These are phyloP conservation scores for Lymantria monacha DNA, from an alignment of 2,888 invertebrate species.

Conservation along the genomic window DNA sequence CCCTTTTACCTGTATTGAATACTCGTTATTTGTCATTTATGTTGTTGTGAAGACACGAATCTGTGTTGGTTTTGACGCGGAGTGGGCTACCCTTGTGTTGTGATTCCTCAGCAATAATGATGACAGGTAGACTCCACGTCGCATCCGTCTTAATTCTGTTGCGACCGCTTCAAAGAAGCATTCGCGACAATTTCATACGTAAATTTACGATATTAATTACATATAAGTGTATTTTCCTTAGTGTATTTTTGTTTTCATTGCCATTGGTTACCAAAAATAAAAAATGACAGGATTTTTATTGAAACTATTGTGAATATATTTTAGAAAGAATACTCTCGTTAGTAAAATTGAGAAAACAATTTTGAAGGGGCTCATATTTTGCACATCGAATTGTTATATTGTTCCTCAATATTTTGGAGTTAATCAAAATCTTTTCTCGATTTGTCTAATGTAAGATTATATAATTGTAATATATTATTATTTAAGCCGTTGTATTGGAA, in stretches of 20 bases:
- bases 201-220: constrained; percentile 55
- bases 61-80: constrained; percentile 18
- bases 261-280: constrained; percentile 82
- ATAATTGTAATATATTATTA: constrained; percentile 80
- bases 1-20: constrained; percentile 42
- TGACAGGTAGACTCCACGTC: constrained; percentile 44
- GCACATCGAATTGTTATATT: constrained; percentile 80
- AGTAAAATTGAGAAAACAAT: constrained; percentile 64
- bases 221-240: constrained; percentile 67
- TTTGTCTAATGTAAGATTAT: constrained; percentile 73
- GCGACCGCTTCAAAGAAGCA: constrained; percentile 64
- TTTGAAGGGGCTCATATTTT: constrained; percentile 59
- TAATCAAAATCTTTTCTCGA: constrained; percentile 68
- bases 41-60: constrained; percentile 30
- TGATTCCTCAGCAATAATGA: constrained; percentile 73
- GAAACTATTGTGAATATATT: constrained; percentile 77
- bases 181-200: constrained; percentile 63
- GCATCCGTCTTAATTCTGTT: constrained; percentile 58
- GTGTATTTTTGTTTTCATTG: constrained; percentile 73
- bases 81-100: constrained; percentile 42
- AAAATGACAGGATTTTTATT: constrained; percentile 79
- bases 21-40: constrained; percentile 41
- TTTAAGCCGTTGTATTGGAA: constrained; percentile 80
- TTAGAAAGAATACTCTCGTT: constrained; percentile 72
- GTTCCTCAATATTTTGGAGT: constrained; percentile 66